Evolutionary conservation across 2,113 vertebrate species (phyloP).

Genomic region (Petroica traversi): DNA sequence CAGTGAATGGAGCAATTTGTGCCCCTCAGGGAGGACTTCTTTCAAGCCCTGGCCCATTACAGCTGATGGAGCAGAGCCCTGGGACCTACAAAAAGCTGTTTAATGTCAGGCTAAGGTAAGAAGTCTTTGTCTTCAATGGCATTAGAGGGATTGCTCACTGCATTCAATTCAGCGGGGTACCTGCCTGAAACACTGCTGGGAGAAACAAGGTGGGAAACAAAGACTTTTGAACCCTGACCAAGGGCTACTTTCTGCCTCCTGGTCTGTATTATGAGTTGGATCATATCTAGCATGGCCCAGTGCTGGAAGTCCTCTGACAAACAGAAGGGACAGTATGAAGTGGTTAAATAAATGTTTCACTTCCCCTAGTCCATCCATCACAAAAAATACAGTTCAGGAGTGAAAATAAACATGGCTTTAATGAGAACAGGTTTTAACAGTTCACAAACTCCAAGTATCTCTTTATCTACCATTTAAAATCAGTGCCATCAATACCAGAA

Average conservation of each 20-base stretch:
- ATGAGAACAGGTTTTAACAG: background rate
- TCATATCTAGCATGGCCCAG: background rate
- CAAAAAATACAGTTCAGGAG: background rate
- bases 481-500: background rate
- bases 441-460: background rate
- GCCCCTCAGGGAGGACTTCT: background rate
- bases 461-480: background rate
- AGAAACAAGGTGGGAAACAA: background rate
- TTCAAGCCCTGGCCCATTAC: background rate
- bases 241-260: background rate
- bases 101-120: background rate
- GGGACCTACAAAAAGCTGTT: background rate
- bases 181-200: background rate
- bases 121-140: background rate
- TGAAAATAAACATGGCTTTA: conserved; percentile 50
- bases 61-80: background rate
- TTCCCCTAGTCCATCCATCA: background rate
- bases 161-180: background rate
- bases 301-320: too few species aligned
- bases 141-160: background rate
- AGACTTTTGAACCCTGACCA: background rate
- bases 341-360: background rate
- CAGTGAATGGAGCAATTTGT: background rate
- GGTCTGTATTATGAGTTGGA: background rate
- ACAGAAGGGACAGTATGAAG: background rate